Conservation (phyloP, 2,888 invertebrate genomes). For the Geotrupes spiniger region DNA sequence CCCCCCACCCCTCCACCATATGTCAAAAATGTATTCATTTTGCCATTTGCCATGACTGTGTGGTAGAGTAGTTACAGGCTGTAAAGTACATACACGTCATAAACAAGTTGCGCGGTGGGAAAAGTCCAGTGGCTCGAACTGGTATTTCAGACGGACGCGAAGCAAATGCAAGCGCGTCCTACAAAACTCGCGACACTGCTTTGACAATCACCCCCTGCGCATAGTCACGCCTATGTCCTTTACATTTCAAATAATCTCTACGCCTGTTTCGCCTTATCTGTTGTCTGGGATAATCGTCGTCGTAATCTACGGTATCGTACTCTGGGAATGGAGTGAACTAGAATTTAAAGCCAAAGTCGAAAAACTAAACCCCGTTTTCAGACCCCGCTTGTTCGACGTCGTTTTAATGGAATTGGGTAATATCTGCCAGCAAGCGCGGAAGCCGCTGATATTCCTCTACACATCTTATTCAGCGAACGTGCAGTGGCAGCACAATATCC, state of each 20-base stretch:
- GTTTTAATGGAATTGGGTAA: slow-evolving; percentile 50
- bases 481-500: slow-evolving; percentile 57
- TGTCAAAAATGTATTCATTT: slow-evolving; percentile 62
- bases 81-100: no score
- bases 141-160: no score
- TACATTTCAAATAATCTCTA: no score
- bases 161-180: no score
- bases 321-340: slow-evolving; percentile 41
- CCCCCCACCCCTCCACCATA: slow-evolving; percentile 64
- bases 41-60: slow-evolving; percentile 62
- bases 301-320: slow-evolving; percentile 35
- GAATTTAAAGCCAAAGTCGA: slow-evolving; percentile 23
- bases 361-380: slow-evolving; percentile 18
- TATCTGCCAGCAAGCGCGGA: slow-evolving; percentile 53
- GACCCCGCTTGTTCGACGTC: slow-evolving; percentile 36
- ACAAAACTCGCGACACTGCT: no score
- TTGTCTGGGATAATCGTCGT: slow-evolving; percentile 29
- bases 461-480: slow-evolving; percentile 68
- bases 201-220: no score
- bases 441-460: slow-evolving; percentile 57
- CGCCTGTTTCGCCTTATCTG: no score
- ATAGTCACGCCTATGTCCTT: no score
- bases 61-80: no score
- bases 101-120: no score
- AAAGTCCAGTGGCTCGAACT: no score